These are phyloP conservation scores for Saturnia pavonia DNA, from an alignment of 2,888 invertebrate genomes.

Conservation along the genomic window DNA sequence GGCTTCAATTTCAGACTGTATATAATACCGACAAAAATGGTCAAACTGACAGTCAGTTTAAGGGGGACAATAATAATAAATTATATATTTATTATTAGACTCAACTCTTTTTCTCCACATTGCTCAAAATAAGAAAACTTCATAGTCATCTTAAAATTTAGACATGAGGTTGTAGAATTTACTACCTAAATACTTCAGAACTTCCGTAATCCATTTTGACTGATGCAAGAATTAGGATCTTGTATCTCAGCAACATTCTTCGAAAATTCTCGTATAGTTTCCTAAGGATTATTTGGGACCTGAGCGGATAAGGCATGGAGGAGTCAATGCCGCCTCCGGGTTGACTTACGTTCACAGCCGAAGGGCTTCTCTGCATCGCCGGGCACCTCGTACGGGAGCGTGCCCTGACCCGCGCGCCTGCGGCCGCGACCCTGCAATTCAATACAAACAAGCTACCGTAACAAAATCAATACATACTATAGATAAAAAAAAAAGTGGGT, in stretches of 20 bases:
- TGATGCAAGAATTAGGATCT: constrained; percentile 7
- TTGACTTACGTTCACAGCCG: constrained; percentile 94
- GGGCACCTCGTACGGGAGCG: constrained; percentile 83
- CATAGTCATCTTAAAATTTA: too few relatives aligned
- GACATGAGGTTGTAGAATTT: too few relatives aligned
- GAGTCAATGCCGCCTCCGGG: constrained; percentile 65
- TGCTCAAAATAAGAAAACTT: too few relatives aligned
- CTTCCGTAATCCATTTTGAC: neutral
- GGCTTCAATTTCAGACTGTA: too few relatives aligned
- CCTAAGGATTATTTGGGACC: constrained; percentile 33
- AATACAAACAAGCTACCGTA: neutral
- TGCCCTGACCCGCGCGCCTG: constrained; percentile 74
- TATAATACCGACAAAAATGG: too few relatives aligned
- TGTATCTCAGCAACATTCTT: neutral
- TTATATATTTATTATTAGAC: too few relatives aligned
- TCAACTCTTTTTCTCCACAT: too few relatives aligned
- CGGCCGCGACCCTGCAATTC: constrained; percentile 73
- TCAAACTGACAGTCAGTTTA: too few relatives aligned
- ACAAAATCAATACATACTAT: too few relatives aligned
- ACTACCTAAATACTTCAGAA: too few relatives aligned
- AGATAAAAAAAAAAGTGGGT: too few relatives aligned
- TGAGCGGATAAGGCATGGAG: constrained; percentile 38
- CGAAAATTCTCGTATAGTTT: neutral
- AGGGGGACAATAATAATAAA: too few relatives aligned
- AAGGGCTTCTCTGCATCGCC: constrained; percentile 93